phyloP scores from a whole-genome alignment of 30 jellyfish, hydroid and myxozoan species.

The Mastigias papua region DNA sequence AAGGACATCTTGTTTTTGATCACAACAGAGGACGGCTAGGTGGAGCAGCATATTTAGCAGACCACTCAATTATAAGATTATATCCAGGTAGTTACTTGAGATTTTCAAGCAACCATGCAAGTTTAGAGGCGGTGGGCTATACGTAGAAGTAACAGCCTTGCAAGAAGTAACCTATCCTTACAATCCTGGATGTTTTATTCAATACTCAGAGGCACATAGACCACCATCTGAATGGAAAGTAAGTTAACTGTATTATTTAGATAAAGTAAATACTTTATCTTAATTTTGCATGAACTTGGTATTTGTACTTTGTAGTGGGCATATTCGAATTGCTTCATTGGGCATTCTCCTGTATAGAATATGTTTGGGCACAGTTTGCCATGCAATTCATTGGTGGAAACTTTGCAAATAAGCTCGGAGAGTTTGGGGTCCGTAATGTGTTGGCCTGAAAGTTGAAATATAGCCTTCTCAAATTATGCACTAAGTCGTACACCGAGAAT shows the following conservation, averaged over 20 bases:
- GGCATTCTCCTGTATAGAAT: too few species aligned
- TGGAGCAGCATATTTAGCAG: constrained; percentile 65
- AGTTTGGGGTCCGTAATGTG: too few species aligned
- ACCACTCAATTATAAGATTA: constrained; percentile 24
- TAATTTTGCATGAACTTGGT: neutral
- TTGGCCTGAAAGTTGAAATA: too few species aligned
- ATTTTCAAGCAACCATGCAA: constrained; percentile 49
- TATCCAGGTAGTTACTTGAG: constrained; percentile 54
- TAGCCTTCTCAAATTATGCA: too few species aligned
- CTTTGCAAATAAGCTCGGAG: too few species aligned
- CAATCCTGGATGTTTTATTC: constrained; percentile 81
- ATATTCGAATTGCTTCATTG: too few species aligned
- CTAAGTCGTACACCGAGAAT: too few species aligned
- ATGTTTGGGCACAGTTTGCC: too few species aligned
- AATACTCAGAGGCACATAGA: constrained; percentile 51
- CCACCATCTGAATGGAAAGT: constrained; percentile 81
- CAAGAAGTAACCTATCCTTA: constrained; percentile 72
- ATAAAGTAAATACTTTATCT: too few species aligned
- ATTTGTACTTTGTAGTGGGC: neutral
- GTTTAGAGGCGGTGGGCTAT: constrained; percentile 73
- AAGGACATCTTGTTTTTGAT: constrained; percentile 29
- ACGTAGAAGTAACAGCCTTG: constrained; percentile 62
- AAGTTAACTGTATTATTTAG: neutral
- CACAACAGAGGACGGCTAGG: constrained; percentile 54
- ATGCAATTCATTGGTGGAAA: too few species aligned